Evolutionary conservation across 2,888 invertebrate species (phyloP).

Genomic region (Serripes groenlandicus): DNA sequence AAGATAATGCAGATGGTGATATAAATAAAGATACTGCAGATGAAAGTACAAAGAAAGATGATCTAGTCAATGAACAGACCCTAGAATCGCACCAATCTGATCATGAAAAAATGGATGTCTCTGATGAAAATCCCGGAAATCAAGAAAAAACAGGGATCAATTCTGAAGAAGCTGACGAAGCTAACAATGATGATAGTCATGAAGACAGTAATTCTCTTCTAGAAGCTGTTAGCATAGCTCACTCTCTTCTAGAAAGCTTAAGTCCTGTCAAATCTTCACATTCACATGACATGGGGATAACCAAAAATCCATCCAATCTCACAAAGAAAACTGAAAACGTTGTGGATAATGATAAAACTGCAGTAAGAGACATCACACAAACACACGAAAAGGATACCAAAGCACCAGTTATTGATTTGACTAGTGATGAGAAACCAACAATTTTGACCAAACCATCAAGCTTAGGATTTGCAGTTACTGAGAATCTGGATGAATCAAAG

Average conservation of each 20-base stretch:
- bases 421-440: not conserved
- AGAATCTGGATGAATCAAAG: not conserved
- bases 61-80: not conserved
- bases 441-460: slow-evolving; percentile 8
- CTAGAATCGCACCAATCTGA: no score
- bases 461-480: slow-evolving; percentile 11
- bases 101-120: slow-evolving; percentile 22
- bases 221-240: slow-evolving; percentile 52
- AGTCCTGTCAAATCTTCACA: slow-evolving; percentile 44
- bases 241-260: slow-evolving; percentile 48
- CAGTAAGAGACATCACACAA: no score
- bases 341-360: not conserved
- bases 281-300: not conserved
- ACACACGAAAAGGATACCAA: not conserved
- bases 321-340: not conserved
- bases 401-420: not conserved
- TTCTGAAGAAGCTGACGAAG: not conserved
- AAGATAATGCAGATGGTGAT: not conserved
- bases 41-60: not conserved
- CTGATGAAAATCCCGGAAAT: not conserved
- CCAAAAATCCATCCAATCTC: not conserved
- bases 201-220: slow-evolving; percentile 34
- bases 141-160: slow-evolving; percentile 1
- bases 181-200: not conserved
- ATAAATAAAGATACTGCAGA: not conserved